Evolutionary conservation across 2,113 vertebrate species (phyloP).

Genomic region (Chlamydotis undulata): DNA sequence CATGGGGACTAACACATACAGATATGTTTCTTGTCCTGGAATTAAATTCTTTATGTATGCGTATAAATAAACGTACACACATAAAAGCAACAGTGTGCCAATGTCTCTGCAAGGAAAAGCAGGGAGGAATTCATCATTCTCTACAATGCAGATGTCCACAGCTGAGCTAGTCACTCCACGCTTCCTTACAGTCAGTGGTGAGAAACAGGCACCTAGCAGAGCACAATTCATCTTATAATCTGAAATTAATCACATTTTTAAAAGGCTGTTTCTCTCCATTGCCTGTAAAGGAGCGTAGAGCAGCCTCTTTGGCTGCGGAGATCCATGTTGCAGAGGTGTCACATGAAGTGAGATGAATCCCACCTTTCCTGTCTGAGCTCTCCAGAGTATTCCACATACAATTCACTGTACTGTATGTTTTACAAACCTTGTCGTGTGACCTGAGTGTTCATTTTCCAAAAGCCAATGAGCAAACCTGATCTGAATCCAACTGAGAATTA

Average conservation of each 20-base stretch:
- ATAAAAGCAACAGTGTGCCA: neutral
- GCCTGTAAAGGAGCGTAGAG: neutral
- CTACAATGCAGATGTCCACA: neutral
- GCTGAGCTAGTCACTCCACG: neutral
- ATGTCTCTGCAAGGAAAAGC: neutral
- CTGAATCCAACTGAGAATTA: neutral
- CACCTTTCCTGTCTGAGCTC: neutral
- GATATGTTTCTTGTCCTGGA: neutral
- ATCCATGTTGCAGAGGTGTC: neutral
- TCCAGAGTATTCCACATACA: neutral
- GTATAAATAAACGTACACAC: accelerated
- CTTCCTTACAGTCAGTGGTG: neutral
- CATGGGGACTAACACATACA: neutral
- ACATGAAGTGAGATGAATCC: neutral
- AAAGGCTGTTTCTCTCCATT: neutral
- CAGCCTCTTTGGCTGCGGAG: neutral
- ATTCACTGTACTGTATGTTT: neutral
- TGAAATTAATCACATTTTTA: neutral
- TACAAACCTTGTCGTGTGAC: neutral
- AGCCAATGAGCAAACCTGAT: neutral
- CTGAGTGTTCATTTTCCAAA: neutral
- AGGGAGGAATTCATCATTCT: neutral
- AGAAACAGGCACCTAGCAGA: neutral
- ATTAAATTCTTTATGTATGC: neutral
- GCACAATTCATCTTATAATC: neutral